Percentiles rank a stretch among this genome's conserved stretches.
Evolutionary conservation across 1,140 invertebrate species (phyloP).

Genomic region (Calycopis cecrops): DNA sequence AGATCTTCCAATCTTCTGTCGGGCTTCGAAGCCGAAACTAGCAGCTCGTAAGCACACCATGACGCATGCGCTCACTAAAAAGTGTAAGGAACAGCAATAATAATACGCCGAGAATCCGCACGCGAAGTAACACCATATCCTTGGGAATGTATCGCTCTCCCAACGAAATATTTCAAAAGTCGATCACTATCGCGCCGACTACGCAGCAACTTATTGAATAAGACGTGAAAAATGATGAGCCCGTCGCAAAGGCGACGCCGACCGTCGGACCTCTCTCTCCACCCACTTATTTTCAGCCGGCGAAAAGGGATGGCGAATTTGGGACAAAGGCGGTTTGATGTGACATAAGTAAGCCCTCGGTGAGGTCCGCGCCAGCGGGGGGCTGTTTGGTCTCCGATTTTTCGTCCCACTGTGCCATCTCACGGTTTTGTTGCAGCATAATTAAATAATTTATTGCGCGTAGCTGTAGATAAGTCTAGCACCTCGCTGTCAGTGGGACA

Average conservation of each 20-base stretch:
- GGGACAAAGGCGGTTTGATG: slow-evolving; percentile 62
- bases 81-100: slow-evolving; percentile 37
- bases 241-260: slow-evolving; percentile 59
- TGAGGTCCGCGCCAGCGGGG: slow-evolving; percentile 61
- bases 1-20: too few relatives aligned
- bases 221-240: slow-evolving; percentile 72
- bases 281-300: slow-evolving; percentile 33
- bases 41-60: too few relatives aligned
- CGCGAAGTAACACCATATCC: slow-evolving; percentile 73
- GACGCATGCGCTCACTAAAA: too few relatives aligned
- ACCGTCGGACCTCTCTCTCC: slow-evolving; percentile 50
- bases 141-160: slow-evolving; percentile 67
- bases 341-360: slow-evolving; percentile 52
- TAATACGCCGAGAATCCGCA: slow-evolving; percentile 57
- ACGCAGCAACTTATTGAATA: slow-evolving; percentile 69
- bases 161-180: slow-evolving; percentile 70
- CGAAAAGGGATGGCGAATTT: slow-evolving; percentile 59
- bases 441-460: slow-evolving; percentile 69
- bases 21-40: too few relatives aligned
- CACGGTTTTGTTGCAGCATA: slow-evolving; percentile 67
- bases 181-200: slow-evolving; percentile 68
- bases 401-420: slow-evolving; percentile 50
- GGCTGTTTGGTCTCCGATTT: slow-evolving; percentile 35
- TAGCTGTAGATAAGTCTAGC: slow-evolving; percentile 42
- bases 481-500: slow-evolving; percentile 43